Evolutionary conservation across 2,888 invertebrate species (phyloP), one percentile per base, ranked within the genome.

Genomic region (Limnephilus auricula): DNA sequence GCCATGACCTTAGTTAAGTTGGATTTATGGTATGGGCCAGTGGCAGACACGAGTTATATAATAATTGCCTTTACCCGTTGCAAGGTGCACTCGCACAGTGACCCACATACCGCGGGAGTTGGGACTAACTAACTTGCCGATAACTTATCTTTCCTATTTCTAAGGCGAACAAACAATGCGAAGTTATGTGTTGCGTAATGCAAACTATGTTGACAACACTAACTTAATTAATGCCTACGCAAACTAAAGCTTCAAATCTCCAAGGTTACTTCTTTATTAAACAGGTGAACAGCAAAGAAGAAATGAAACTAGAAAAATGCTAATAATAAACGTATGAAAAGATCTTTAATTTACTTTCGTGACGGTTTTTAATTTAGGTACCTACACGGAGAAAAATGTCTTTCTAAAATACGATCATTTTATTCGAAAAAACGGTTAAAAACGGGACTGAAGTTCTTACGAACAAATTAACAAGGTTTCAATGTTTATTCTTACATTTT

Each of bases 1-100:
- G 95, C 96, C 96, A 94, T 96, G 96, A 96, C 96, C 96, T 96
- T 96, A 95, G 95, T 95, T 95, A 94, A 95, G 94, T 94, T 95
- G 95, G 95, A 95, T 95, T 96, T 96, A 96, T 95, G 95, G 95
- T 95, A 94, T 93, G 94, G 94, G 94, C 94, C 95, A 95, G 95
- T 95, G 95, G 95, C 95, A 94, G 40, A 94, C 94, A 94, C 95
- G 94, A 65, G 84, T 91, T 91, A 92, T 89, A 95, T 95, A 95
- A 95, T 95, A 95, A 95, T 95, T 95, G 95, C 90, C 90, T 40
- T 92, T 90, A 88, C 78, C 65, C 85, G 85, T 79, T 45, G 90
- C 92, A 90, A 91, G 90, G 93, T 92, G 92, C 92, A 92, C 89
- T 93, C 92, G 89, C 93, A 93, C 92, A 93, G 93, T 93, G 93